Evolutionary conservation across 2,797 vertebrate genomes (phyloP).

Genomic region (Darevskia nairensis): DNA sequence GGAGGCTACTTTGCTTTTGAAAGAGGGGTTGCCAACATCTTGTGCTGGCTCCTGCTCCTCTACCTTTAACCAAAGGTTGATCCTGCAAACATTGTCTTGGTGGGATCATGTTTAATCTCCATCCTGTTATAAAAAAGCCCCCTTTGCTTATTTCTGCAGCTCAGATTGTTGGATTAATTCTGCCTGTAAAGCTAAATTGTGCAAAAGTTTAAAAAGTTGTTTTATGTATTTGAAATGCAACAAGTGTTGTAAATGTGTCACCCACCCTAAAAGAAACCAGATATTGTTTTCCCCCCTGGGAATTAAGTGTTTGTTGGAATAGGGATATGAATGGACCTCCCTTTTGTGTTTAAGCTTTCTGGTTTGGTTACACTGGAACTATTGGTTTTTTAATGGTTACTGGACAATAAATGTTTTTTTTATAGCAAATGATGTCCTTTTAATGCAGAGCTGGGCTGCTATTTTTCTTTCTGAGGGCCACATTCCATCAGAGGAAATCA

Average conservation of each 20-base stretch:
- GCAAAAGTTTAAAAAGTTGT: not conserved
- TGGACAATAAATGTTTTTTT: conserved; percentile 2
- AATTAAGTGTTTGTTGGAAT: not conserved
- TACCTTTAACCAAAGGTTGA: not conserved
- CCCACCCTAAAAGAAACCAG: not conserved
- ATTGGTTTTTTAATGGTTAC: not conserved
- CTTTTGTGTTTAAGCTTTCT: not conserved
- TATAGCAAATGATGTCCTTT: no score
- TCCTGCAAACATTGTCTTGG: no score
- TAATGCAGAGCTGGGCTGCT: not conserved
- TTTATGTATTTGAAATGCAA: not conserved
- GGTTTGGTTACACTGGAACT: not conserved
- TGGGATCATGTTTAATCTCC: not conserved
- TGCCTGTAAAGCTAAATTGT: no score
- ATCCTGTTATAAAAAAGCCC: not conserved
- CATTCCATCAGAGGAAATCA: no score
- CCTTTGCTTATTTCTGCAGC: not conserved
- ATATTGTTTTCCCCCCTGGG: not conserved
- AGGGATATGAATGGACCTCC: not conserved
- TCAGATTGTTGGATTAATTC: no score
- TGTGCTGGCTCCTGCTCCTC: no score
- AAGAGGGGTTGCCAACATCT: not conserved
- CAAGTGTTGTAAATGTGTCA: not conserved
- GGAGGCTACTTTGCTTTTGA: not conserved
- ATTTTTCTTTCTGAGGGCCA: not conserved